These are phyloP conservation scores for Synanthedon tipuliformis DNA, from an alignment of 2,888 invertebrate genomes.

Conservation along the genomic window DNA sequence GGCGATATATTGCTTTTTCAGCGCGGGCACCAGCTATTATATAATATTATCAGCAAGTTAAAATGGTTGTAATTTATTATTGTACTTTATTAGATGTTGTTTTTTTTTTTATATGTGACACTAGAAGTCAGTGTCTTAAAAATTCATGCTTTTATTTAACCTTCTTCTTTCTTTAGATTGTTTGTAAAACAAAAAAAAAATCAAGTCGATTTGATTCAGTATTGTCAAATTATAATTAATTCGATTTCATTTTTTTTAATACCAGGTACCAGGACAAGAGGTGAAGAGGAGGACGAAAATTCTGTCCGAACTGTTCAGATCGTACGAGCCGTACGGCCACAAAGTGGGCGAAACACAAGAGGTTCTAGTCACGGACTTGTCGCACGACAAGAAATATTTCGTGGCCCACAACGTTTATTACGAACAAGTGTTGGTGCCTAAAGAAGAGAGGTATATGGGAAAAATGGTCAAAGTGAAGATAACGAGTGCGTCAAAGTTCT, in stretches of 20 bases:
- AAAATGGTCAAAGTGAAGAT: slow-evolving; percentile 85
- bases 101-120: too few species aligned
- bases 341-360: slow-evolving; percentile 76
- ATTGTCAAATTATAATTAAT: neutral
- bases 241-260: neutral
- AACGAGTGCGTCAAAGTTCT: slow-evolving; percentile 76
- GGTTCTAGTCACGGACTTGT: slow-evolving; percentile 92
- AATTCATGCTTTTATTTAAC: too few species aligned
- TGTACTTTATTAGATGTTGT: too few species aligned
- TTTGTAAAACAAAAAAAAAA: too few species aligned
- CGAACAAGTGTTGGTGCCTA: slow-evolving; percentile 88
- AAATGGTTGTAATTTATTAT: too few species aligned
- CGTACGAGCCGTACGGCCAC: slow-evolving; percentile 86
- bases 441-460: slow-evolving; percentile 82
- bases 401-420: slow-evolving; percentile 97
- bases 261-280: slow-evolving; percentile 80
- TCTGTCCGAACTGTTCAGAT: slow-evolving; percentile 89
- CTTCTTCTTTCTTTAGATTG: too few species aligned
- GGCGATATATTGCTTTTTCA: too few species aligned
- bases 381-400: slow-evolving; percentile 89
- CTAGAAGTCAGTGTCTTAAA: too few species aligned
- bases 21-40: too few species aligned
- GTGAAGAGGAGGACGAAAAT: slow-evolving; percentile 91
- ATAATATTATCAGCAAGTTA: too few species aligned
- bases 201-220: too few species aligned